Evolutionary conservation across 2,888 invertebrate species (phyloP), one percentile per base, ranked within the genome.

Genomic region (Ametastegia equiseti): DNA sequence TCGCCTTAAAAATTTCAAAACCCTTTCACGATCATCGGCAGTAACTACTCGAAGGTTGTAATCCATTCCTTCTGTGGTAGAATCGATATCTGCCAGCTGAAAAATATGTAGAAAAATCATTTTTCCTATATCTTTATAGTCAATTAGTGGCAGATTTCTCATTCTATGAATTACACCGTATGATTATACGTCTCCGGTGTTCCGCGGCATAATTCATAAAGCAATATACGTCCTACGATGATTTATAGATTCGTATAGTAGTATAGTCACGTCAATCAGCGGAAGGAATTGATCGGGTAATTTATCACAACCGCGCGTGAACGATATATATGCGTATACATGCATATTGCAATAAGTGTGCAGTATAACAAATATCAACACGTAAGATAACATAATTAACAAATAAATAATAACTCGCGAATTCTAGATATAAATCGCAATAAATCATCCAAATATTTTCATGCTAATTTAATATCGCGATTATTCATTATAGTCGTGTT

Each of bases 1-100:
- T 82, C 93, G 93, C 84, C 92, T 93, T 1, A 95, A 91, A 87
- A 95, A 93, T 47, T 92, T 89, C 82, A 95, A 92, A 88, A 95
- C 94, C 63, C 91, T 92, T 2, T 93, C 92, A 1, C 91, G 90
- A 86, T 95, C 95, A 78, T 93, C 92, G 23, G 92, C 91, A 19
- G 90, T 91, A 50, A 94, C 91, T 7, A 90, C 85, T 65, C 91
- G 88, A 80, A 94, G 92, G 63, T 92, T 91, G 88, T 92, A 93
- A 80, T 92, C 90, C 90, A 90, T 90, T 57, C 83, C 84, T 67
- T 84, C 84, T 65, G 83, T 83, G 73, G 84, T 83, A 15, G 78
- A 23, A 60, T 15, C 63, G 54, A 84, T 83, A 82, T 91, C 90
- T 81, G 88, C 89, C 85, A 90, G 87, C 90, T 90, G 81, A 81